These are phyloP conservation scores for Halictus rubicundus DNA, from an alignment of 1,140 invertebrate genomes.

Conservation along the genomic window DNA sequence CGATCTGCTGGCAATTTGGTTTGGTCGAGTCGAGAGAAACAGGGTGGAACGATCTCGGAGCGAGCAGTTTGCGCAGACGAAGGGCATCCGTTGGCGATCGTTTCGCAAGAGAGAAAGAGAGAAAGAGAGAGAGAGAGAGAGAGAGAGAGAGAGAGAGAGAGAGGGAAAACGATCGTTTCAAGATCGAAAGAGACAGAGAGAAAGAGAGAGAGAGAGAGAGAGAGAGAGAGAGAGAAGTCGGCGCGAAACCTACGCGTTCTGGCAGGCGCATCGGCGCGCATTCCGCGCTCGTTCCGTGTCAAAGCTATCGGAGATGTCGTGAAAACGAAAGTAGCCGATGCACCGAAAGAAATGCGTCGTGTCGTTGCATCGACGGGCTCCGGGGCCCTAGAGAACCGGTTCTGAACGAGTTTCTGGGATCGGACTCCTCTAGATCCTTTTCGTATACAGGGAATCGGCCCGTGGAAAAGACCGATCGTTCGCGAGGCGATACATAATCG, in stretches of 20 bases:
- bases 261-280: constrained; percentile 42
- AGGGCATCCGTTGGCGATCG: not conserved
- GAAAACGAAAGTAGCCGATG: constrained; percentile 75
- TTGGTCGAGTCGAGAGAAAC: not conserved
- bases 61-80: not conserved
- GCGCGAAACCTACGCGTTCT: constrained; percentile 32
- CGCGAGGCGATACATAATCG: constrained; percentile 64
- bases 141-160: no score
- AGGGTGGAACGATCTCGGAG: not conserved
- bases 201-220: not conserved
- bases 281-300: constrained; percentile 61
- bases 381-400: constrained; percentile 69
- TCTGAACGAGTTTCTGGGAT: constrained; percentile 68
- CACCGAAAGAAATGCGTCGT: constrained; percentile 67
- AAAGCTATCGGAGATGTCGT: constrained; percentile 61
- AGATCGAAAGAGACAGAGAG: no score
- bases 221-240: no score
- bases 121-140: not conserved
- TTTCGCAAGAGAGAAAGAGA: not conserved
- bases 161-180: no score
- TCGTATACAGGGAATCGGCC: constrained; percentile 53
- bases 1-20: not conserved
- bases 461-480: constrained; percentile 56
- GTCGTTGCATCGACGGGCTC: constrained; percentile 67
- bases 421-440: constrained; percentile 47